Percentiles rank a stretch among this genome's conserved stretches.
Conservation (phyloP, 92 coral and sea anemone genomes). For the Zoanthus sociatus region DNA sequence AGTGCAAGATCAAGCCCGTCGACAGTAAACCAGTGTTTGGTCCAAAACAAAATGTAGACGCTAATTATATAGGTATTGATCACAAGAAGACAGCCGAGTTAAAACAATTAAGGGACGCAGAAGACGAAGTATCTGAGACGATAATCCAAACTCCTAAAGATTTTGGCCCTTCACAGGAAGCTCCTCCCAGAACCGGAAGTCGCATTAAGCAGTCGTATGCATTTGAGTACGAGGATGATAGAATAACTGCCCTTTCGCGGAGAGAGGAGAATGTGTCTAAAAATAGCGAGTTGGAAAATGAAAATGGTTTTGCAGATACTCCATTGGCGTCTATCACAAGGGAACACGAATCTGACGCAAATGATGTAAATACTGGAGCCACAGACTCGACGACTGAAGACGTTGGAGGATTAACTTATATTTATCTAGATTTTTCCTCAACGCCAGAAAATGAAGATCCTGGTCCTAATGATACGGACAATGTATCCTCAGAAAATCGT, state of each 20-base stretch:
- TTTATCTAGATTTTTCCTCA: constrained; percentile 12
- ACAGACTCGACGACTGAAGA: background rate
- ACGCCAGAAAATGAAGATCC: constrained; percentile 1
- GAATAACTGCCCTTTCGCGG: constrained; percentile 2
- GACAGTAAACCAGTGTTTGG: constrained; percentile 1
- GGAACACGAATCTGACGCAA: background rate
- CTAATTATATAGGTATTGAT: constrained; percentile 47
- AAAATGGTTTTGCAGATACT: background rate
- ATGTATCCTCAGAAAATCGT: too few species aligned
- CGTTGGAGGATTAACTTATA: background rate
- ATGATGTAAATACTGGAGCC: background rate
- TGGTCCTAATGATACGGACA: background rate
- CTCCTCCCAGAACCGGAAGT: background rate
- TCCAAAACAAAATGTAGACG: background rate
- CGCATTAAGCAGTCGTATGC: constrained; percentile 33
- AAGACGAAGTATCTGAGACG: background rate
- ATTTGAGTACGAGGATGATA: constrained; percentile 37
- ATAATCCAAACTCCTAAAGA: background rate
- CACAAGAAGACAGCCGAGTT: constrained; percentile 37
- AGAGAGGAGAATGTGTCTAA: background rate
- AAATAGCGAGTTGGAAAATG: background rate
- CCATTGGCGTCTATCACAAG: background rate
- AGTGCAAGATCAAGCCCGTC: constrained; percentile 86
- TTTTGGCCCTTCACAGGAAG: background rate
- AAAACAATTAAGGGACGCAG: background rate